Conservation (phyloP, 2,888 invertebrate species). For the Gymnosoma rotundatum region DNA sequence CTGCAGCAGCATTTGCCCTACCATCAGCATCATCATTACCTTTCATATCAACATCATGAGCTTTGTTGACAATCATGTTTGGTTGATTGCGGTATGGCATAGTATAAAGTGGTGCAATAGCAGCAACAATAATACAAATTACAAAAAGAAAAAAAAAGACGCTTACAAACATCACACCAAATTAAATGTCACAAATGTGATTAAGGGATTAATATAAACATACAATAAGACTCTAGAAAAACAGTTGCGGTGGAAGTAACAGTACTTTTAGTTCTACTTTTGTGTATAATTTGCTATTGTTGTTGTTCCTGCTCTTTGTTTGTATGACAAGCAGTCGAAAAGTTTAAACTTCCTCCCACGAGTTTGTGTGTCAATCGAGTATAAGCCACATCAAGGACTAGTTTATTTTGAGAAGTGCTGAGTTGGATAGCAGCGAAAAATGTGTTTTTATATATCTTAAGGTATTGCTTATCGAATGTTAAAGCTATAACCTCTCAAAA, state of each 20-base stretch:
- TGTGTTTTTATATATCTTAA: too few relatives aligned
- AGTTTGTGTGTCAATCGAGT: neutral
- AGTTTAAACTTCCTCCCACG: conserved; percentile 23
- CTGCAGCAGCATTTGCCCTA: conserved; percentile 44
- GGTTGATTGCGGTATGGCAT: neutral
- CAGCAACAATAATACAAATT: conserved; percentile 17
- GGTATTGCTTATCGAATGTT: too few relatives aligned
- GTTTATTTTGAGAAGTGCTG: neutral
- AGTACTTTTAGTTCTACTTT: conserved; percentile 16
- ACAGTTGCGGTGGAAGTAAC: conserved; percentile 38
- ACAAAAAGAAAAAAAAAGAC: conserved; percentile 24
- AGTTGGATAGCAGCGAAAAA: too few relatives aligned
- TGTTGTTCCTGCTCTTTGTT: neutral
- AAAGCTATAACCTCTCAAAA: too few relatives aligned
- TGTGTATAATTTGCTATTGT: neutral
- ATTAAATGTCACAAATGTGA: conserved; percentile 75
- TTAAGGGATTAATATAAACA: conserved; percentile 77
- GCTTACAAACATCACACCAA: conserved; percentile 71
- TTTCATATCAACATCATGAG: conserved; percentile 45
- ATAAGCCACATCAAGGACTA: conserved; percentile 11
- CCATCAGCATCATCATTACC: conserved; percentile 49
- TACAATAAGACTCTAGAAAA: conserved; percentile 46
- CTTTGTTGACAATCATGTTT: conserved; percentile 53
- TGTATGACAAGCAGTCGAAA: conserved; percentile 32
- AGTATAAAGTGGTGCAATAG: neutral